Base-by-base conservation (phyloP, 2,113 vertebrate genomes). In the Otocyon megalotis region DNA sequence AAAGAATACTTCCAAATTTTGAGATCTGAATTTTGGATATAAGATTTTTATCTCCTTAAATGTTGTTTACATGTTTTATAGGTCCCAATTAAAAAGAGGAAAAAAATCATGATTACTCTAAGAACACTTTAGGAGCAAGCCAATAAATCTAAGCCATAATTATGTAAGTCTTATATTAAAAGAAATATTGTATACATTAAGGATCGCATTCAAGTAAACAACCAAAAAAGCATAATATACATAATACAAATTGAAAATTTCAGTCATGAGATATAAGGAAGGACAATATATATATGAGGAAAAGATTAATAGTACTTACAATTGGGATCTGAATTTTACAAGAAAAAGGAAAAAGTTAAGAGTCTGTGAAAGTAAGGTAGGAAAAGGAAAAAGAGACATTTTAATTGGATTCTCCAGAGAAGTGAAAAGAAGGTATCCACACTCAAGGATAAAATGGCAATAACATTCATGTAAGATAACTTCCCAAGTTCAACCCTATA, bases 311-410 rank as follows among this genome's bases (percentile, higher is more conserved):
- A 79, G 11, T 88, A 90, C 79, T 92, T 92, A 74, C 1, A 89
- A 72, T 2, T 90, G 50, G 56, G 30, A 88, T 90, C n/a, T 93
- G 30, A 92, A 92, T 90, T 89, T 94, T 94, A 85, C 3, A 30
- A 97, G 63, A n/a, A 85, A 96, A 97, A 93, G 24, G 11, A 84
- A 92, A 82, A 94, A 77, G 60, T 94, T 94, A 93, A 76, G 28
- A 91, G 26, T 79, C 77, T 63, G 58, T 88, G 32, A 93, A 93
- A 80, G 43, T 35, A 76, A 92, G 24, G 58, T n/a, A 95, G 35
- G 20, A 77, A 81, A 84, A 54, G 1, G 12, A 35, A n/a, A 87
- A 92, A 50, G n/a, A 63, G 79, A 81, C 65, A 62, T 43, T 85
- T 92, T 74, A 90, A 83, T 20, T 82, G 53, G 14, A 92, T 71